Evolutionary conservation across 1,140 invertebrate genomes (phyloP), one percentile per base, ranked within the genome.

Genomic region (Antheraea mylitta): DNA sequence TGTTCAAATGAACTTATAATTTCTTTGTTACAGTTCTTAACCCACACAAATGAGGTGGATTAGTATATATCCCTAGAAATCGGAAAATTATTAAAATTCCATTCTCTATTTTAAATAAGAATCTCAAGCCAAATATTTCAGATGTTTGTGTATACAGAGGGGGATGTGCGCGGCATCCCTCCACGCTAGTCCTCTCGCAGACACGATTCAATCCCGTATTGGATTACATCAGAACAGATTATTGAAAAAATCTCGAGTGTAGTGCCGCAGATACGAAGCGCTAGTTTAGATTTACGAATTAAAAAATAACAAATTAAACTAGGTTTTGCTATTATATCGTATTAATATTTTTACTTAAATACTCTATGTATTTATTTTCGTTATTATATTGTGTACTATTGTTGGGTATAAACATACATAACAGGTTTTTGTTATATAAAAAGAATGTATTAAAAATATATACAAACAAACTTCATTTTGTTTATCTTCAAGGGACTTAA

Each of bases 181-280:
- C 38, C 11, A 11, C 38, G 38, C 16, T 53, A 53, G 6, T n/a
- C 16, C 0, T 8, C 60, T 30, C 60, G 16, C 60, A 36, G 9
- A 61, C 45, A 53, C 45, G 45, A 53, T 53, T 53, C 45, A 53
- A 53, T 64, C n/a, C 36, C 53, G 73, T 61, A 80, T 74, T 76
- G 65, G 72, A 78, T 76, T 76, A 78, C 66, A 69, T 22, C 70
- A 75, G 79, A 83, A 71, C 74, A 71, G 72, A 80, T 81, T 81
- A 85, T 85, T 72, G 79, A 77, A 81, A 81, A 85, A 80, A 79
- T 77, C 73, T 72, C 73, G 67, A 67, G 48, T 70, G 37, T 59
- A 64, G 67, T 68, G 66, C 68, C 59, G 62, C 58, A 60, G 67
- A 74, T 76, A 37, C 48, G 18, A 18, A 42, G 38, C 36, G 8